Evolutionary conservation across 1,140 invertebrate genomes (phyloP), one percentile per base, ranked within the genome.

Genomic region (Leptinotarsa lineolata): DNA sequence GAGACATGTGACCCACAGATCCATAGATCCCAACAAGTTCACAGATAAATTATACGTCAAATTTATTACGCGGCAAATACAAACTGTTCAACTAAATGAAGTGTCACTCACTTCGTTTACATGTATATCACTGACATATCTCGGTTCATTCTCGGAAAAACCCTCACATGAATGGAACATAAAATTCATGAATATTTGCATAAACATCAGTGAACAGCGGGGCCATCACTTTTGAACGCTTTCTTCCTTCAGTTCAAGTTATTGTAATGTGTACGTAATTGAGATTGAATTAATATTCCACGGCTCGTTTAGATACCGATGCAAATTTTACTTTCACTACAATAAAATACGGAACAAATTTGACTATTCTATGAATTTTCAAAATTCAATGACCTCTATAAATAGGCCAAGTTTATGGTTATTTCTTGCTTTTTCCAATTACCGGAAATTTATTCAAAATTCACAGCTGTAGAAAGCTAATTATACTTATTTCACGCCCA

Each of bases 371-470:
- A 11, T 30, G 30, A 30, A 30, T 30, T 30, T 30, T 30, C 48
- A 54, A 54, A 54, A 16, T 54, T 54, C 15, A 54, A 54, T n/a
- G 48, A 54, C 13, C 48, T 54, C 15, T 16, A 16, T n/a, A 54
- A 54, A 54, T 54, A 54, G 48, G 48, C 48, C 16, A 54, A 54
- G 48, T 54, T 54, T n/a, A 54, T 54, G n/a, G 8, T 30, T 54
- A n/a, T 54, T 54, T 54, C 48, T 54, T 54, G 48, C 48, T 54
- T 54, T 54, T 54, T 54, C 48, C 48, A 54, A 54, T 54, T 54
- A 54, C n/a, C 48, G n/a, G 3, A 54, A 54, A 54, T 54, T 54
- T 54, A 54, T 54, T 54, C 48, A 15, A 54, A 54, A 54, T 54
- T 54, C 48, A 16, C 16, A 54, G n/a, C 48, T 54, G 48, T 54